Conservation (phyloP, 2,113 vertebrate genomes). For the Notothenia rossii region DNA sequence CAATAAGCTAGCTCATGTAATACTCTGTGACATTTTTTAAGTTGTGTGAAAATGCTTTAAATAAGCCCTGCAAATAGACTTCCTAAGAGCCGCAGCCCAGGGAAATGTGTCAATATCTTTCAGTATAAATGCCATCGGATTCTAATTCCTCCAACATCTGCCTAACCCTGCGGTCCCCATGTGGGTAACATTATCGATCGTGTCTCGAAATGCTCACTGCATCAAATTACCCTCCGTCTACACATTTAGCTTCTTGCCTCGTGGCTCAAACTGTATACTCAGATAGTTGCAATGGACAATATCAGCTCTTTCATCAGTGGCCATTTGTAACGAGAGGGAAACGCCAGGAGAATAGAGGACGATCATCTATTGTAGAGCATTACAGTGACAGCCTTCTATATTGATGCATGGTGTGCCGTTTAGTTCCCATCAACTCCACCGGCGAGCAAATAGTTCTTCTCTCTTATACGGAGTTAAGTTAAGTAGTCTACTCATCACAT, state of each 20-base stretch:
- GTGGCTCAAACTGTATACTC: slow-evolving; percentile 6
- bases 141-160: slow-evolving; percentile 8
- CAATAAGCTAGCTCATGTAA: slow-evolving; percentile 9
- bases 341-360: not conserved
- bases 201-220: slow-evolving; percentile 24
- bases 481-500: not conserved
- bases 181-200: slow-evolving; percentile 31
- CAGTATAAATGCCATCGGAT: slow-evolving; percentile 41
- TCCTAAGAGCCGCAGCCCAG: not conserved
- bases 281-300: slow-evolving; percentile 5
- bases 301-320: slow-evolving; percentile 4
- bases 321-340: slow-evolving; percentile 6
- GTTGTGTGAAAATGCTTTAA: slow-evolving; percentile 10
- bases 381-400: not conserved
- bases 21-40: slow-evolving; percentile 36
- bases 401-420: not conserved
- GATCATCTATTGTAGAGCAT: not conserved
- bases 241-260: not conserved
- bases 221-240: slow-evolving; percentile 7
- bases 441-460: not conserved
- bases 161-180: not conserved
- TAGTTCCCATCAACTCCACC: not conserved
- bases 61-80: slow-evolving; percentile 25
- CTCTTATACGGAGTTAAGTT: not conserved
- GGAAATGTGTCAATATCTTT: slow-evolving; percentile 8